Conservation (phyloP, 2,113 vertebrate species). For the Zosterops borbonicus region DNA sequence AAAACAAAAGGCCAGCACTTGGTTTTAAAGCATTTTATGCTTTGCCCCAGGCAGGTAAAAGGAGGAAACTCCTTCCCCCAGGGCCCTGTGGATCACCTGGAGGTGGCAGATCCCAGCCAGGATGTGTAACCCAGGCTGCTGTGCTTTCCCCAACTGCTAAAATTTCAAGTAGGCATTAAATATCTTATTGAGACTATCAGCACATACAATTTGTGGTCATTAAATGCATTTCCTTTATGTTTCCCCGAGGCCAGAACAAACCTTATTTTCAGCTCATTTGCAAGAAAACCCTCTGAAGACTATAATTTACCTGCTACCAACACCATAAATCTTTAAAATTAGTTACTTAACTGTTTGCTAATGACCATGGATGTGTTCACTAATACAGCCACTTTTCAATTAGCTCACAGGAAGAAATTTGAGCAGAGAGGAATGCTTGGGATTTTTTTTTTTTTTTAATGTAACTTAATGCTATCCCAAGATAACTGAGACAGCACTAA, state of each 20-base stretch:
- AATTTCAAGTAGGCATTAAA: constrained; percentile 17
- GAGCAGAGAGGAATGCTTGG: neutral
- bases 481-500: neutral
- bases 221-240: constrained; percentile 44
- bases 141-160: neutral
- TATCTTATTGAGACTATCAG: constrained; percentile 44
- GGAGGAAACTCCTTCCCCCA: neutral
- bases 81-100: neutral
- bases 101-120: neutral
- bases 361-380: constrained; percentile 32
- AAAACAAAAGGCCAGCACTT: neutral
- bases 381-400: constrained; percentile 61
- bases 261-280: constrained; percentile 37
- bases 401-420: constrained; percentile 9
- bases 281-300: constrained; percentile 17
- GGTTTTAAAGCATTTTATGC: neutral
- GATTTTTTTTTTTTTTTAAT: neutral
- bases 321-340: constrained; percentile 57
- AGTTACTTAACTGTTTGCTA: constrained; percentile 59
- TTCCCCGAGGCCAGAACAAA: constrained; percentile 56
- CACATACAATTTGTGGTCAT: constrained; percentile 34
- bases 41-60: neutral
- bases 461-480: neutral
- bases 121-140: neutral
- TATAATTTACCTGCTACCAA: constrained; percentile 47